Conservation (phyloP, 2,888 invertebrate genomes). For the Byasa hedistus region DNA sequence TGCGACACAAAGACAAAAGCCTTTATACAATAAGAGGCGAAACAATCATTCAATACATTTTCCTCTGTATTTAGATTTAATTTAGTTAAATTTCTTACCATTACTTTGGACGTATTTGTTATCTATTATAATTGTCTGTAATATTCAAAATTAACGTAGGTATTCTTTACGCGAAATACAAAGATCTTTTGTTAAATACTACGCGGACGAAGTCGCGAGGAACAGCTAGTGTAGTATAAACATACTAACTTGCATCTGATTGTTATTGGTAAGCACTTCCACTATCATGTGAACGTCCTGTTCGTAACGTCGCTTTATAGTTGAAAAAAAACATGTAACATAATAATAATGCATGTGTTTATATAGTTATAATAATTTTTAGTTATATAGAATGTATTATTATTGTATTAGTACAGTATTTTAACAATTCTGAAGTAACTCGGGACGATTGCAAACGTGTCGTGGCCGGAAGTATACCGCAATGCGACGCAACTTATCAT, state of each 20-base stretch:
- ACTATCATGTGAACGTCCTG: no score
- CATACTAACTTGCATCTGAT: no score
- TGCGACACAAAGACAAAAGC: constrained; percentile 17
- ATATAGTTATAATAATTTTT: background rate
- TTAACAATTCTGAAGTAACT: constrained; percentile 5
- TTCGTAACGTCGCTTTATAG: no score
- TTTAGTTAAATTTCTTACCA: background rate
- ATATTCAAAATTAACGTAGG: no score
- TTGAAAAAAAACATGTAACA: no score
- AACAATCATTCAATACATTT: constrained; percentile 8
- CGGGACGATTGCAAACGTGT: constrained; percentile 4
- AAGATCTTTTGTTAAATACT: no score
- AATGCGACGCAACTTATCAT: constrained; percentile 68
- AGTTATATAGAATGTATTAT: background rate
- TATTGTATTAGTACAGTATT: background rate
- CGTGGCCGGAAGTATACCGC: constrained; percentile 46
- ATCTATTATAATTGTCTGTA: no score
- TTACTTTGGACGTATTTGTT: background rate
- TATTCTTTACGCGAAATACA: no score
- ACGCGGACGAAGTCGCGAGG: no score
- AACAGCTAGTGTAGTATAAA: no score
- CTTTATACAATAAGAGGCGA: constrained; percentile 3
- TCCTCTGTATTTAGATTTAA: background rate
- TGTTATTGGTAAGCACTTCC: no score
- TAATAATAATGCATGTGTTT: no score